Conservation (phyloP, 2,797 vertebrate genomes). For the Bovichtus diacanthus region DNA sequence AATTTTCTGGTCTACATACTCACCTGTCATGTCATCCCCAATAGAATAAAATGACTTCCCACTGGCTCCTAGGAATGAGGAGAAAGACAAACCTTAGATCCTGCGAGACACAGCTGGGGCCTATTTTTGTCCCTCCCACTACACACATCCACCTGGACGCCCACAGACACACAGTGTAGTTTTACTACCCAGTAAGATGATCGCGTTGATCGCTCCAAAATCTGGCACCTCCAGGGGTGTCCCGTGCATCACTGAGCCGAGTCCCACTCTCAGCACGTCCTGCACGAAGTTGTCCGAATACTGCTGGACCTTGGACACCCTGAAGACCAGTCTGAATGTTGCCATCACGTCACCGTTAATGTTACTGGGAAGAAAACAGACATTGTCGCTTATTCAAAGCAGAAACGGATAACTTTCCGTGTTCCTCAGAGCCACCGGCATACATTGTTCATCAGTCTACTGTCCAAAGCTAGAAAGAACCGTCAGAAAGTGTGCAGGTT, state of each 20-base stretch:
- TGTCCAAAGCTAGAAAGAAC: too few species aligned
- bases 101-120: background rate
- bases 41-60: slow-evolving; percentile 85
- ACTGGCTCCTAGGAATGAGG: slow-evolving; percentile 76
- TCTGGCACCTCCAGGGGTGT: slow-evolving; percentile 82
- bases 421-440: too few species aligned
- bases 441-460: too few species aligned
- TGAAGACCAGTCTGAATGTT: slow-evolving; percentile 87
- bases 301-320: slow-evolving; percentile 77
- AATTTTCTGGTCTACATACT: too few species aligned
- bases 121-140: background rate
- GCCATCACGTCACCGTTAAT: slow-evolving; percentile 87
- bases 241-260: slow-evolving; percentile 81
- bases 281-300: slow-evolving; percentile 84
- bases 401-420: too few species aligned
- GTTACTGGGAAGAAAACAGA: too few species aligned
- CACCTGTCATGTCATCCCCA: slow-evolving; percentile 74
- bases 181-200: slow-evolving; percentile 87
- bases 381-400: too few species aligned
- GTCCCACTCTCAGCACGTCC: slow-evolving; percentile 85
- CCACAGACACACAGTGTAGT: slow-evolving; percentile 10
- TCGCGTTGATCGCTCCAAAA: slow-evolving; percentile 87
- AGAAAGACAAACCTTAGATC: slow-evolving; percentile 27
- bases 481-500: too few species aligned
- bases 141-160: background rate